phyloP scores from a whole-genome alignment of 2,113 vertebrate species.

The Alethe diademata region DNA sequence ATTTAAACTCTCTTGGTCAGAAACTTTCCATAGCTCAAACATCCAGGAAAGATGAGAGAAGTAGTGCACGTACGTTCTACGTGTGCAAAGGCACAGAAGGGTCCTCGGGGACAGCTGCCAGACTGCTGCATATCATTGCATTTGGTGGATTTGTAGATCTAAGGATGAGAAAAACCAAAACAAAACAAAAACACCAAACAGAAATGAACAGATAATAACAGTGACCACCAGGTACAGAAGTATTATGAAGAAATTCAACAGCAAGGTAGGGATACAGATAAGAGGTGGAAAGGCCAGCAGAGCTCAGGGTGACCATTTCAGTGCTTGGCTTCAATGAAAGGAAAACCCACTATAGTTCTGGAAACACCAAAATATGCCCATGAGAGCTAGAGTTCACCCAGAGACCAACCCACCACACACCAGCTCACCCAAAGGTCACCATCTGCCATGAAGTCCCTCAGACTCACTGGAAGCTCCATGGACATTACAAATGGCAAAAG shows the following conservation, averaged over 20 bases:
- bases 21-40: neutral
- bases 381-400: neutral
- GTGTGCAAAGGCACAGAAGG: conserved; percentile 99
- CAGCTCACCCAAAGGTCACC: conserved; percentile 31
- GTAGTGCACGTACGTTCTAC: conserved; percentile 86
- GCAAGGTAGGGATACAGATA: neutral
- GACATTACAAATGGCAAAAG: neutral
- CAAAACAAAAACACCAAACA: neutral
- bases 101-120: conserved; percentile 94
- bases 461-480: neutral
- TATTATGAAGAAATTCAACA: neutral
- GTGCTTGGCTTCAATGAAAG: conserved; percentile 3
- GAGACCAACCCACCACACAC: neutral
- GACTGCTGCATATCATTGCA: conserved; percentile 99
- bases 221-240: neutral
- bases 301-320: neutral
- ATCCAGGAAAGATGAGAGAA: conserved; percentile 15
- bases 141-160: conserved; percentile 99
- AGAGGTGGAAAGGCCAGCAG: conserved; percentile 1
- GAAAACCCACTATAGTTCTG: neutral
- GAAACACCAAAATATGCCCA: conserved; percentile 3
- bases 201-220: conserved; percentile 13
- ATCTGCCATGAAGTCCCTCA: conserved; percentile 1
- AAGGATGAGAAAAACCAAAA: neutral
- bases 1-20: neutral